Evolutionary conservation across 35 echinoderm and acorn worm genomes (phyloP).

Genomic region (Heliocidaris tuberculata): DNA sequence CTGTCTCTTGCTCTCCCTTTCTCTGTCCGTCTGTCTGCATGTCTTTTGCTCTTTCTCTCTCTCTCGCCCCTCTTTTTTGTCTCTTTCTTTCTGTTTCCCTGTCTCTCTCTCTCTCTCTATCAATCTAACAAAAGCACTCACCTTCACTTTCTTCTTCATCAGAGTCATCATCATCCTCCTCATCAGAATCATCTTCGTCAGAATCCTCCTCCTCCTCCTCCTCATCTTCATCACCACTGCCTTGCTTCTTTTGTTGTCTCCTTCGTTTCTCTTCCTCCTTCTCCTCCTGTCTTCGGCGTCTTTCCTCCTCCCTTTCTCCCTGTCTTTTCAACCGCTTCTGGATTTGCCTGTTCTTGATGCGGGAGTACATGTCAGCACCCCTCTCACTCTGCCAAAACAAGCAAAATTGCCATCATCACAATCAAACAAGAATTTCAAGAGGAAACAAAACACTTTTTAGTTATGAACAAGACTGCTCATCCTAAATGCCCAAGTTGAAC

Average conservation of each 20-base stretch:
- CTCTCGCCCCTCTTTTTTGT: no score
- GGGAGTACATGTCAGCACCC: conserved; percentile 81
- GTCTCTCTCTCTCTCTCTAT: not conserved
- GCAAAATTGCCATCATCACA: not conserved
- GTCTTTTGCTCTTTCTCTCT: no score
- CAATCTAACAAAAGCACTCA: not conserved
- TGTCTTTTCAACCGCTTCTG: not conserved
- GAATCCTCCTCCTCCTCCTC: conserved; percentile 33
- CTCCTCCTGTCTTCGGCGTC: not conserved
- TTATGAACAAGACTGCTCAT: no score
- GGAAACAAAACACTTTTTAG: no score
- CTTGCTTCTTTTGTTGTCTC: not conserved
- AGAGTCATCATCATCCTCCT: conserved; percentile 18
- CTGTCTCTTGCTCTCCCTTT: no score
- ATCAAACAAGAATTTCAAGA: no score
- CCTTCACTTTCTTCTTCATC: conserved; percentile 55
- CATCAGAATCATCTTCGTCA: conserved; percentile 18
- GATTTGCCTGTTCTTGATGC: conserved; percentile 80
- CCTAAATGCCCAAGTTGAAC: no score
- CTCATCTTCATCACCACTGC: conserved; percentile 29
- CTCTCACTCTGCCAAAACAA: conserved; percentile 38
- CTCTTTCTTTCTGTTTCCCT: no score
- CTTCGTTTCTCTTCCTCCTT: conserved; percentile 45
- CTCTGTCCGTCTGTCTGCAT: no score
- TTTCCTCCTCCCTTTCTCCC: conserved; percentile 13